Percentiles rank a stretch among this genome's conserved stretches.
These are phyloP conservation scores for Sialia sialis DNA, from an alignment of 2,113 vertebrate species.

Conservation along the genomic window DNA sequence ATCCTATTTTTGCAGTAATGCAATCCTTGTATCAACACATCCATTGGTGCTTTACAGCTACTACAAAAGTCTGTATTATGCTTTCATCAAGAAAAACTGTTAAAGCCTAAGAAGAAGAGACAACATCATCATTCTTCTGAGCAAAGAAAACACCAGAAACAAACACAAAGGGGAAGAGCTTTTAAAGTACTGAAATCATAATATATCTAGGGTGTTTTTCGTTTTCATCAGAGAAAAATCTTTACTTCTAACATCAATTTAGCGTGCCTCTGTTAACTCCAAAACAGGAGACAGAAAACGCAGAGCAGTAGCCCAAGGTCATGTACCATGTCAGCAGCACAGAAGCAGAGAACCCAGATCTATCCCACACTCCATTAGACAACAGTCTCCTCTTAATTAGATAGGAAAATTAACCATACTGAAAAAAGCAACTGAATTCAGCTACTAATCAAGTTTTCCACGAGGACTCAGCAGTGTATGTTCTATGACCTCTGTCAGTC, in stretches of 20 bases:
- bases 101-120: background rate
- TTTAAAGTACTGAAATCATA: background rate
- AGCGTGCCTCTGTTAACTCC: background rate
- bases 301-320: slow-evolving; percentile 33
- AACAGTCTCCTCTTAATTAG: background rate
- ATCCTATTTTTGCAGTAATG: background rate
- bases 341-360: background rate
- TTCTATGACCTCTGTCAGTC: background rate
- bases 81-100: background rate
- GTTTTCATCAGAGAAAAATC: background rate
- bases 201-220: background rate
- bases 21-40: background rate
- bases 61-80: background rate
- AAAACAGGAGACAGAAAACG: background rate
- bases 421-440: background rate
- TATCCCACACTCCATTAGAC: background rate
- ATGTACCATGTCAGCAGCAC: background rate
- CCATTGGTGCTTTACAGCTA: background rate
- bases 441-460: background rate
- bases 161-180: background rate
- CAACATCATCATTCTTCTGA: background rate
- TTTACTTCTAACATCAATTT: background rate
- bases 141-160: background rate
- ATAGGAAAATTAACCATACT: background rate
- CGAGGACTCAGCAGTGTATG: background rate